These are phyloP conservation scores for Capromys pilorides DNA, from an alignment of 2,797 vertebrate genomes.

Conservation along the genomic window DNA sequence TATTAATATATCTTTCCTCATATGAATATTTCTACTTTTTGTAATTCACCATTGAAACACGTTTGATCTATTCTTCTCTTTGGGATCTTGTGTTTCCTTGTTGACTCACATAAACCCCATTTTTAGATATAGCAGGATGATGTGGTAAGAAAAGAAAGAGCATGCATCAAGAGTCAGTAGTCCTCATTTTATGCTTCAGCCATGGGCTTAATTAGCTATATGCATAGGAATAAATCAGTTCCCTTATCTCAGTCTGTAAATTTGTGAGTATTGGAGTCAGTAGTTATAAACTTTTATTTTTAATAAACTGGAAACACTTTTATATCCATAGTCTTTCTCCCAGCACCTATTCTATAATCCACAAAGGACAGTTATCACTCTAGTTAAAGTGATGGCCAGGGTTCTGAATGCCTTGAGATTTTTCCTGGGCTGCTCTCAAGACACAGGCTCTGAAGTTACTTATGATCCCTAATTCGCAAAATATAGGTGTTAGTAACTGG, in stretches of 20 bases:
- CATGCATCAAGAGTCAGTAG: constrained; percentile 21
- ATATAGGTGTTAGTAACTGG: not conserved
- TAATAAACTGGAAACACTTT: constrained; percentile 40
- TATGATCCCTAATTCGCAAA: not conserved
- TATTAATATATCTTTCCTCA: constrained; percentile 70
- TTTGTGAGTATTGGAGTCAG: not conserved
- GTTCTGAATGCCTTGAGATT: not conserved
- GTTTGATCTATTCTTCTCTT: constrained; percentile 62
- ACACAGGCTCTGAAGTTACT: not conserved
- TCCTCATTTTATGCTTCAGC: constrained; percentile 55
- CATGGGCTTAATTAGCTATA: constrained; percentile 55
- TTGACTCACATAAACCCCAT: constrained; percentile 64
- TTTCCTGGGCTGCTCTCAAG: not conserved
- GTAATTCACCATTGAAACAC: constrained; percentile 50
- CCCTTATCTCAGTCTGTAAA: constrained; percentile 54
- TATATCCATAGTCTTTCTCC: constrained; percentile 9
- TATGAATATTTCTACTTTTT: constrained; percentile 62
- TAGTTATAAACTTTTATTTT: constrained; percentile 58
- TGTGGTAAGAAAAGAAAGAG: not conserved
- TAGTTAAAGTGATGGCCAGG: not conserved
- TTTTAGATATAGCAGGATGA: constrained; percentile 63
- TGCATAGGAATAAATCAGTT: constrained; percentile 51
- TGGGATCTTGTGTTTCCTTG: constrained; percentile 67
- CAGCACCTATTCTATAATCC: not conserved
- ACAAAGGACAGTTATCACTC: not conserved